These are phyloP conservation scores for Leguminivora glycinivorella DNA, from an alignment of 1,140 invertebrate genomes.

Conservation along the genomic window DNA sequence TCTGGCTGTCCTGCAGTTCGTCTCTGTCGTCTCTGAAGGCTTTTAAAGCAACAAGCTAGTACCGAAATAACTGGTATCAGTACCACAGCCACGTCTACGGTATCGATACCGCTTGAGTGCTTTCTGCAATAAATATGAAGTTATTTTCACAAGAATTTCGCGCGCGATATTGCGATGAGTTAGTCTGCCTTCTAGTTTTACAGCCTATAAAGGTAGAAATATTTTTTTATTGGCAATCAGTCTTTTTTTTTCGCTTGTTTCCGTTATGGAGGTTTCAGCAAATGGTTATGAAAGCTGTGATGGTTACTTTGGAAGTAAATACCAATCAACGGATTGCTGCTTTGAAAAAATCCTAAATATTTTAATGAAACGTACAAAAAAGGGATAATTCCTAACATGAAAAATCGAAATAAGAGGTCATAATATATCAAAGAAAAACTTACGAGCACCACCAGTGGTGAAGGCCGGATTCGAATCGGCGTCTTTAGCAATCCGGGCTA, in stretches of 20 bases:
- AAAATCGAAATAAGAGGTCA: too few species aligned
- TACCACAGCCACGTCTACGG: constrained; percentile 14
- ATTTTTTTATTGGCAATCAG: not conserved
- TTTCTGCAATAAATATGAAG: constrained; percentile 28
- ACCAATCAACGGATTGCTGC: too few species aligned
- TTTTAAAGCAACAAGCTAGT: not conserved
- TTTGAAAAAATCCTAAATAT: too few species aligned
- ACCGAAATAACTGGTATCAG: constrained; percentile 17
- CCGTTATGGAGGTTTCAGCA: not conserved
- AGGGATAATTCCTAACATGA: too few species aligned
- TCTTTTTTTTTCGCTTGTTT: not conserved
- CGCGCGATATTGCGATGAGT: constrained; percentile 12
- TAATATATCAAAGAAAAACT: too few species aligned
- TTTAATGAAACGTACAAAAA: too few species aligned
- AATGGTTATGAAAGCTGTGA: too few species aligned
- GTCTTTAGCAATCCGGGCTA: too few species aligned
- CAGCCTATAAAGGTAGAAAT: not conserved
- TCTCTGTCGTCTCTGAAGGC: not conserved
- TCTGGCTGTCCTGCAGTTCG: too few species aligned
- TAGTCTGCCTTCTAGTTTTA: not conserved
- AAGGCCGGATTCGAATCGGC: too few species aligned
- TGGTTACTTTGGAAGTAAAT: too few species aligned
- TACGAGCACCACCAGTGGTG: too few species aligned
- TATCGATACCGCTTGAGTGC: constrained; percentile 26
- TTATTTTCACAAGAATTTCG: constrained; percentile 18